phyloP scores from a whole-genome alignment of 1,140 invertebrate species.

The Lepidostoma basale region DNA sequence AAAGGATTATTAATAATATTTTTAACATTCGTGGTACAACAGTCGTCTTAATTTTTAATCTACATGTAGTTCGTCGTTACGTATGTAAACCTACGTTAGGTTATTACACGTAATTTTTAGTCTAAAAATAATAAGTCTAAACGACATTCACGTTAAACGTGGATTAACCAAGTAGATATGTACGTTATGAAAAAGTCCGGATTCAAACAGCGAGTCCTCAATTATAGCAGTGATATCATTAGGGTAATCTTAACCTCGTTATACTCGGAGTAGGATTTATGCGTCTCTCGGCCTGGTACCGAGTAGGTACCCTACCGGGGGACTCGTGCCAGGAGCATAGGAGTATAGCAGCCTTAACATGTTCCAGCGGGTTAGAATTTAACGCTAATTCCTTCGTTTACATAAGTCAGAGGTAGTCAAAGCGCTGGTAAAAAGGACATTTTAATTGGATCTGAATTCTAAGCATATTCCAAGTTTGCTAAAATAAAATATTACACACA shows the following conservation, averaged over 20 bases:
- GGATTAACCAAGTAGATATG: constrained; percentile 13
- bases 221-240: constrained; percentile 38
- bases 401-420: constrained; percentile 35
- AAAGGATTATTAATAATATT: too few species aligned
- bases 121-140: too few species aligned
- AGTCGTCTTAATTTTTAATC: too few species aligned
- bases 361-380: constrained; percentile 30
- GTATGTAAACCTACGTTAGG: too few species aligned
- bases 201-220: constrained; percentile 1
- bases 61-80: too few species aligned
- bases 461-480: too few species aligned
- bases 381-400: constrained; percentile 40
- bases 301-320: neutral
- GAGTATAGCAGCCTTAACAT: constrained; percentile 37
- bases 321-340: constrained; percentile 17
- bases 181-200: neutral
- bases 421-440: neutral
- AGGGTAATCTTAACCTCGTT: constrained; percentile 44
- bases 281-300: neutral
- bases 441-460: too few species aligned
- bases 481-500: too few species aligned
- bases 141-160: too few species aligned
- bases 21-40: too few species aligned
- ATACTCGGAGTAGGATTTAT: constrained; percentile 18
- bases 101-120: too few species aligned